Evolutionary conservation across 1,140 invertebrate species (phyloP).

Genomic region (Diprion similis): DNA sequence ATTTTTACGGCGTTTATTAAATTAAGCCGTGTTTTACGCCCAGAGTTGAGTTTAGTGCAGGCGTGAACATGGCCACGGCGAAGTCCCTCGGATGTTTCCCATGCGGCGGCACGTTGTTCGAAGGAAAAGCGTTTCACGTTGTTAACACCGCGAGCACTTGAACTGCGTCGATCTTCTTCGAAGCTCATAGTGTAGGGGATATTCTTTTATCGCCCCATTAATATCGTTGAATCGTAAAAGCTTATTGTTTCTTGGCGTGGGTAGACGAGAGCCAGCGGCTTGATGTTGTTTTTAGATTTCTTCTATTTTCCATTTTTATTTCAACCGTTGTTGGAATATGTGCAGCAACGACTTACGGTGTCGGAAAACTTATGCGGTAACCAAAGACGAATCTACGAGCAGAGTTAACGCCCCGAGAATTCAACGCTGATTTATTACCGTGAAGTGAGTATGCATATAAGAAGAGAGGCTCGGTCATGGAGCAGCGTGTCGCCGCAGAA

Average conservation of each 20-base stretch:
- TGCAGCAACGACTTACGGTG: neutral
- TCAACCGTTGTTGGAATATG: neutral
- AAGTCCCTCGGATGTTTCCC: neutral
- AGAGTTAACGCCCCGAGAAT: neutral
- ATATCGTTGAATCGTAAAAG: neutral
- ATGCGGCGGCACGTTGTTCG: neutral
- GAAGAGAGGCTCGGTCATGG: neutral
- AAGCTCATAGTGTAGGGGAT: neutral
- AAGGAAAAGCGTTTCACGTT: neutral
- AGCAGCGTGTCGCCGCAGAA: neutral
- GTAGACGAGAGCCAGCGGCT: neutral
- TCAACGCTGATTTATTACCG: neutral
- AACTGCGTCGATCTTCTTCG: neutral
- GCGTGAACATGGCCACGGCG: neutral
- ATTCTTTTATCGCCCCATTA: neutral
- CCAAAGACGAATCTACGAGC: neutral
- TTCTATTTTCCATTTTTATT: neutral
- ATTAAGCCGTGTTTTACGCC: conserved; percentile 2
- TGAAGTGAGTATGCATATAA: neutral
- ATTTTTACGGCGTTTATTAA: conserved; percentile 2
- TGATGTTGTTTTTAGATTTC: neutral
- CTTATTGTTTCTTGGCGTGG: neutral
- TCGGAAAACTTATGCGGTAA: conserved; percentile 2
- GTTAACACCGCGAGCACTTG: neutral
- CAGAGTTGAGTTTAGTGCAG: neutral